These are phyloP conservation scores for Pseudotriccus pelzelni DNA, from an alignment of 2,797 vertebrate genomes.

Conservation along the genomic window DNA sequence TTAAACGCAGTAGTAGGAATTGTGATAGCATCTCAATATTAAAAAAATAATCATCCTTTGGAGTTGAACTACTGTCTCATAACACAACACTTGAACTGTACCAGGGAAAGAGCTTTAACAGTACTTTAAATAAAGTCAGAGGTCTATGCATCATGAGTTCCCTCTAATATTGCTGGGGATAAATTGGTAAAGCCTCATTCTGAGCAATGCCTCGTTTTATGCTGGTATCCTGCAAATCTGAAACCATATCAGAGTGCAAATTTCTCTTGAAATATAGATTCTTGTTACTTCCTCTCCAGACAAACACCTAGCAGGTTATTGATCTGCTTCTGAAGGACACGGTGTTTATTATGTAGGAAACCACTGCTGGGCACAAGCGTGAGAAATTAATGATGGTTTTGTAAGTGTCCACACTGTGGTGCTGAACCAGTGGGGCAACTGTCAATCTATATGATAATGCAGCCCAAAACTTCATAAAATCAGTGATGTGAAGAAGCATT, in stretches of 20 bases:
- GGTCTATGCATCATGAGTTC: not conserved
- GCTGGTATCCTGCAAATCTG: conserved; percentile 17
- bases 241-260: conserved; percentile 39
- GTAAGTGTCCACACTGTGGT: conserved; percentile 73
- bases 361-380: conserved; percentile 64
- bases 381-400: conserved; percentile 81
- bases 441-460: conserved; percentile 84
- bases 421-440: conserved; percentile 75
- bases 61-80: not conserved
- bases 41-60: not conserved
- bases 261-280: conserved; percentile 64
- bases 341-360: conserved; percentile 76
- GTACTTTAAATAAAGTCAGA: not conserved
- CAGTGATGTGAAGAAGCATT: conserved; percentile 76
- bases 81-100: not conserved
- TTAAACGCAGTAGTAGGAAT: not conserved
- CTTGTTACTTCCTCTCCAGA: conserved; percentile 69
- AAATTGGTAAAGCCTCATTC: conserved; percentile 10
- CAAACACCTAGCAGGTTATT: conserved; percentile 76
- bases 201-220: conserved; percentile 13
- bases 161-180: not conserved
- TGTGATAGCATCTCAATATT: not conserved
- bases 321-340: conserved; percentile 77
- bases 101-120: not conserved
- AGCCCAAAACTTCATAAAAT: conserved; percentile 80